phyloP scores from a whole-genome alignment of 2,113 vertebrate species.

The Bufo bufo region DNA sequence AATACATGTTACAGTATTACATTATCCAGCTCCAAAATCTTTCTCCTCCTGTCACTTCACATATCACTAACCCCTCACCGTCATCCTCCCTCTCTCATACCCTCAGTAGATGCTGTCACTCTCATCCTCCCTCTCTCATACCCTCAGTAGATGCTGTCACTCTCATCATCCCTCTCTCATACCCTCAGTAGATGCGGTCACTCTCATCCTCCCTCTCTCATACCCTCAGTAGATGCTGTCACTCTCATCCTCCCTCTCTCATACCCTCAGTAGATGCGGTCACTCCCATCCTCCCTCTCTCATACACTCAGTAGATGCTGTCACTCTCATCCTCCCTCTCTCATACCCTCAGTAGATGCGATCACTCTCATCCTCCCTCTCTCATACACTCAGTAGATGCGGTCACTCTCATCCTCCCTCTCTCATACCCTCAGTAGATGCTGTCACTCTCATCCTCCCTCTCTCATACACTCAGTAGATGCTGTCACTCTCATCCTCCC shows the following conservation, averaged over 20 bases:
- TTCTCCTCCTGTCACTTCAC: background rate
- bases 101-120: background rate
- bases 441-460: background rate
- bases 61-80: background rate
- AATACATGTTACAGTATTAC: background rate
- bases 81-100: background rate
- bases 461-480: conserved; percentile 1
- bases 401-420: background rate
- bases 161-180: background rate
- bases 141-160: background rate
- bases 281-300: background rate
- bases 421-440: background rate
- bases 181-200: background rate
- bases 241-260: background rate
- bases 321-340: background rate
- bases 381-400: background rate
- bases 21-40: background rate
- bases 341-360: background rate
- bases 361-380: background rate
- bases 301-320: background rate
- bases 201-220: background rate
- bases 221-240: background rate
- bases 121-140: background rate
- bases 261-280: background rate
- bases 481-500: background rate